Conservation (phyloP, 2,113 vertebrate species). For the Forbesichthys papilliferus region DNA sequence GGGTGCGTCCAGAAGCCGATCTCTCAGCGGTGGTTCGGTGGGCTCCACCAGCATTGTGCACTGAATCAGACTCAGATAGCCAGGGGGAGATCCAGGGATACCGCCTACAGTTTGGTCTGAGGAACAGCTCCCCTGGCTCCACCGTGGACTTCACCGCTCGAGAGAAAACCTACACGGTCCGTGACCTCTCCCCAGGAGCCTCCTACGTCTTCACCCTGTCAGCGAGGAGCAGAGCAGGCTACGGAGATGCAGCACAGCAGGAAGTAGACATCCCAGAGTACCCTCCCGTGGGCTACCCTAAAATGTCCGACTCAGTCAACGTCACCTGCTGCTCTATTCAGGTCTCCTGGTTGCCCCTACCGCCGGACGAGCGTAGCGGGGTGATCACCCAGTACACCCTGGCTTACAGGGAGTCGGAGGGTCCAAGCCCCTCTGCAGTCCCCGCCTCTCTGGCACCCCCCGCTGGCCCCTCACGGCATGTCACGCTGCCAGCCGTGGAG, state of each 20-base stretch:
- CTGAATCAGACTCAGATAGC: slow-evolving; percentile 44
- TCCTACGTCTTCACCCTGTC: slow-evolving; percentile 89
- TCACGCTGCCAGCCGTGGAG: slow-evolving; percentile 81
- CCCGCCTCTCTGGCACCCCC: slow-evolving; percentile 24
- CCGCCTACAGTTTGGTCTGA: slow-evolving; percentile 86
- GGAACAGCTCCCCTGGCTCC: slow-evolving; percentile 76
- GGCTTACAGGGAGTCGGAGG: slow-evolving; percentile 80
- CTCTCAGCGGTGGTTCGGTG: slow-evolving; percentile 76
- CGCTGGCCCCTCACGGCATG: slow-evolving; percentile 72
- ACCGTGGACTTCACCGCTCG: slow-evolving; percentile 79
- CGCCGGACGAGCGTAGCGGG: slow-evolving; percentile 81
- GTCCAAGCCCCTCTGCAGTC: slow-evolving; percentile 59
- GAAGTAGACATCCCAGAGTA: slow-evolving; percentile 85
- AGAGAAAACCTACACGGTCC: slow-evolving; percentile 79
- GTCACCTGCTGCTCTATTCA: slow-evolving; percentile 85
- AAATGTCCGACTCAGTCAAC: slow-evolving; percentile 83
- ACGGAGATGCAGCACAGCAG: slow-evolving; percentile 80
- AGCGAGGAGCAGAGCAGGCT: slow-evolving; percentile 84
- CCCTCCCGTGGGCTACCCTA: slow-evolving; percentile 84
- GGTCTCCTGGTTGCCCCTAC: slow-evolving; percentile 87
- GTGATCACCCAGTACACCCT: slow-evolving; percentile 87
- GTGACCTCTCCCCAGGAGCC: slow-evolving; percentile 83
- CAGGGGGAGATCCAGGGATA: slow-evolving; percentile 83
- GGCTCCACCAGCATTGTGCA: slow-evolving; percentile 58
- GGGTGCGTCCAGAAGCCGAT: slow-evolving; percentile 81